phyloP scores from a whole-genome alignment of 2,888 invertebrate genomes.

The Bellardia bayeri region DNA sequence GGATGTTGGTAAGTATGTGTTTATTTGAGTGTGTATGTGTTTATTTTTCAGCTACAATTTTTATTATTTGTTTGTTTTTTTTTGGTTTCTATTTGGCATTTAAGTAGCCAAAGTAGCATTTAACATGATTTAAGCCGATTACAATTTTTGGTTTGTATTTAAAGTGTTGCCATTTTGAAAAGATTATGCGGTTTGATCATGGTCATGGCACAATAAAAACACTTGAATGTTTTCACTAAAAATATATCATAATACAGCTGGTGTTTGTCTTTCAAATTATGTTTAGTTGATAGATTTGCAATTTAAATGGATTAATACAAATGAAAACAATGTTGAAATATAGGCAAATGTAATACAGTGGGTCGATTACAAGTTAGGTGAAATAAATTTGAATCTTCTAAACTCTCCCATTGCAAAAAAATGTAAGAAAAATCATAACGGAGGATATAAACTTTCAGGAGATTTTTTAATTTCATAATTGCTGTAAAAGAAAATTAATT shows the following conservation, averaged over 20 bases:
- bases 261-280: conserved; percentile 23
- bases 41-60: conserved; percentile 10
- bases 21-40: neutral
- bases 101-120: conserved; percentile 62
- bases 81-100: conserved; percentile 24
- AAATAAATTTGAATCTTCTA: too few relatives aligned
- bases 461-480: too few relatives aligned
- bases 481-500: too few relatives aligned
- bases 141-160: conserved; percentile 59
- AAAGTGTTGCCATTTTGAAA: conserved; percentile 47
- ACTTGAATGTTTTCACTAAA: conserved; percentile 36
- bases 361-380: too few relatives aligned
- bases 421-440: too few relatives aligned
- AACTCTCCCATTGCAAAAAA: too few relatives aligned
- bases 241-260: conserved; percentile 44
- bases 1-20: neutral
- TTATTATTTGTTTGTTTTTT: conserved; percentile 17
- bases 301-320: conserved; percentile 8
- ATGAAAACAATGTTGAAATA: neutral
- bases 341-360: neutral
- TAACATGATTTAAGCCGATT: conserved; percentile 70
- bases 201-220: conserved; percentile 22
- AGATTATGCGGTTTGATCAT: conserved; percentile 61
- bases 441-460: too few relatives aligned
- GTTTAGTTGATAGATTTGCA: neutral